Evolutionary conservation across 2,113 vertebrate genomes (phyloP).

Genomic region (Vidua chalybeata): DNA sequence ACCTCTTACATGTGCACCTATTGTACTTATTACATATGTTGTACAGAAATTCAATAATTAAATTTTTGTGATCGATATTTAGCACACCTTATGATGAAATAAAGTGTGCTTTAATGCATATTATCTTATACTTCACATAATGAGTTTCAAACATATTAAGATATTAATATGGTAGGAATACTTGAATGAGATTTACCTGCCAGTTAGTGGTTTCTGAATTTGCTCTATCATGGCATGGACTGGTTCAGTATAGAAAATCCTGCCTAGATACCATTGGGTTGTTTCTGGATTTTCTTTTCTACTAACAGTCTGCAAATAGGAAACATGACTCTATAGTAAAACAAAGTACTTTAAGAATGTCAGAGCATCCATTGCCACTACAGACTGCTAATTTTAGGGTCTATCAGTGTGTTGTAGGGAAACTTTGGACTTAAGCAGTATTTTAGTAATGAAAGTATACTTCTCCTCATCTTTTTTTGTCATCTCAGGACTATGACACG

Average conservation of each 20-base stretch:
- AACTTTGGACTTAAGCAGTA: background rate
- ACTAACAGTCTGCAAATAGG: background rate
- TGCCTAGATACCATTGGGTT: background rate
- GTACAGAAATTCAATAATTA: background rate
- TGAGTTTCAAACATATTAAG: background rate
- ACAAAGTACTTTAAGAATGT: background rate
- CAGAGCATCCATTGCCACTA: background rate
- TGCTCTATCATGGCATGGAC: background rate
- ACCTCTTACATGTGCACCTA: too few relatives aligned
- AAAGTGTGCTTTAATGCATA: background rate
- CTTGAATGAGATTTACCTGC: background rate
- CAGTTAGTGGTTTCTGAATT: background rate
- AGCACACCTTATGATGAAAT: background rate
- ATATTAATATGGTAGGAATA: background rate
- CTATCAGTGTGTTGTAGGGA: background rate
- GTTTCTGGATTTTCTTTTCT: background rate
- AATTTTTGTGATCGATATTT: background rate
- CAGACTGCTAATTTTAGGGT: background rate
- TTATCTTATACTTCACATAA: background rate
- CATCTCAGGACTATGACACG: background rate
- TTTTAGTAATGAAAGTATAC: background rate
- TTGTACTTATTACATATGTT: background rate
- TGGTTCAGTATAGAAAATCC: background rate
- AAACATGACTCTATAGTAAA: background rate
- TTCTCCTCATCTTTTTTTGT: background rate